Percentiles rank a stretch among this genome's conserved stretches.
Evolutionary conservation across 2,888 invertebrate species (phyloP).

Genomic region (Brassicogethes aeneus): DNA sequence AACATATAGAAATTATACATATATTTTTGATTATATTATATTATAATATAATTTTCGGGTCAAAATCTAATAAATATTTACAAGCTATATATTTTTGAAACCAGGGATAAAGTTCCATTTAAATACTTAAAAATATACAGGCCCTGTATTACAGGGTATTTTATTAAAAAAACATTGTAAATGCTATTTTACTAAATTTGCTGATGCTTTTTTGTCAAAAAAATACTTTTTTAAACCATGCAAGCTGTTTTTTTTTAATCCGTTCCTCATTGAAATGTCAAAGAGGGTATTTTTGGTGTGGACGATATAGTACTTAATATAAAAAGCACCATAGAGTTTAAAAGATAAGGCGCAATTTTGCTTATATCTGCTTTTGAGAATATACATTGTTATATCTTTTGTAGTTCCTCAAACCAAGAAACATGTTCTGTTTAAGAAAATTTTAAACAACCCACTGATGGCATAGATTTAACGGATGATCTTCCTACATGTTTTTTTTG

Average conservation of each 20-base stretch:
- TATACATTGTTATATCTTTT: conserved; percentile 21
- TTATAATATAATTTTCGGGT: conserved; percentile 8
- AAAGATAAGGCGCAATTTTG: too few relatives aligned
- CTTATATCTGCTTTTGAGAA: conserved; percentile 13
- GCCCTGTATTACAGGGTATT: too few relatives aligned
- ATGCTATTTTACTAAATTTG: not conserved
- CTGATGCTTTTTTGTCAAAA: conserved; percentile 3
- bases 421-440: conserved; percentile 17
- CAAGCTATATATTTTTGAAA: conserved; percentile 9
- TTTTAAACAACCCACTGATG: conserved; percentile 14
- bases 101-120: conserved; percentile 11
- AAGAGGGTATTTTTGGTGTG: conserved; percentile 18
- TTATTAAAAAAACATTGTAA: conserved; percentile 2
- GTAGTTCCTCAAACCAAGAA: conserved; percentile 19
- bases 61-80: conserved; percentile 3
- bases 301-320: conserved; percentile 21
- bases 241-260: conserved; percentile 4
- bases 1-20: too few relatives aligned
- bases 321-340: too few relatives aligned
- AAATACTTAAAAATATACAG: conserved; percentile 7
- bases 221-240: conserved; percentile 9
- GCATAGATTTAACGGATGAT: too few relatives aligned
- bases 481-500: too few relatives aligned
- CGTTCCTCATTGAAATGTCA: conserved; percentile 13
- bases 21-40: too few relatives aligned